These are phyloP conservation scores for Agrilus mali DNA, from an alignment of 2,888 invertebrate species.

Conservation along the genomic window DNA sequence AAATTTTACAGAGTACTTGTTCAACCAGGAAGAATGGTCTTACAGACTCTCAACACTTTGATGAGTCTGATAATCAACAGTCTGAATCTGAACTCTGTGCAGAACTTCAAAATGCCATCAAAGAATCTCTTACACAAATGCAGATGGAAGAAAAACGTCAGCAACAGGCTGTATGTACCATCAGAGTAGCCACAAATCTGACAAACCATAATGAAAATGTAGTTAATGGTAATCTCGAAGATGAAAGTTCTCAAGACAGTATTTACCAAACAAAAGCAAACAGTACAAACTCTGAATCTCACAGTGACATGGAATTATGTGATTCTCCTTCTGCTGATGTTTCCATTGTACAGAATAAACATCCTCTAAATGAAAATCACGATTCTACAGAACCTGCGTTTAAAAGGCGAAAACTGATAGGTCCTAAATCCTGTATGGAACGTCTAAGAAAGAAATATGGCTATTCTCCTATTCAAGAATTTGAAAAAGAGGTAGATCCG, in stretches of 20 bases:
- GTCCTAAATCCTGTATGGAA: conserved; percentile 15
- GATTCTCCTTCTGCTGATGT: conserved; percentile 15
- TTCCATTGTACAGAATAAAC: conserved; percentile 1
- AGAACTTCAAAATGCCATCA: conserved; percentile 23
- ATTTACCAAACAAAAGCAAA: conserved; percentile 23
- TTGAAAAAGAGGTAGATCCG: conserved; percentile 4
- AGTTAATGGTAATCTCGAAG: conserved; percentile 7
- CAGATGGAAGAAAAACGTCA: conserved; percentile 15
- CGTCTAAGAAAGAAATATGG: conserved; percentile 5
- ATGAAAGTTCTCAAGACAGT: conserved; percentile 28
- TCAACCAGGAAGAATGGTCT: conserved; percentile 21
- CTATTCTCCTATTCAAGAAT: conserved; percentile 4
- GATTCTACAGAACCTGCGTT: conserved; percentile 1
- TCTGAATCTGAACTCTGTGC: conserved; percentile 23
- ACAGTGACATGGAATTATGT: conserved; percentile 23
- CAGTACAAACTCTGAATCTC: conserved; percentile 20
- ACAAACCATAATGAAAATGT: too few relatives aligned
- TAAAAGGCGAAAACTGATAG: conserved; percentile 13
- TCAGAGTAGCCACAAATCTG: not conserved
- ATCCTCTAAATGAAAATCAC: too few relatives aligned
- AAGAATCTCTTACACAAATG: conserved; percentile 23
- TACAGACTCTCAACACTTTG: conserved; percentile 19
- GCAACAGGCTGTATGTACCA: conserved; percentile 1
- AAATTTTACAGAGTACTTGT: conserved; percentile 16
- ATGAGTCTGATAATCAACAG: conserved; percentile 12